These are phyloP conservation scores for Macroteleia sp. DNA, from an alignment of 2,888 invertebrate species.

Conservation along the genomic window DNA sequence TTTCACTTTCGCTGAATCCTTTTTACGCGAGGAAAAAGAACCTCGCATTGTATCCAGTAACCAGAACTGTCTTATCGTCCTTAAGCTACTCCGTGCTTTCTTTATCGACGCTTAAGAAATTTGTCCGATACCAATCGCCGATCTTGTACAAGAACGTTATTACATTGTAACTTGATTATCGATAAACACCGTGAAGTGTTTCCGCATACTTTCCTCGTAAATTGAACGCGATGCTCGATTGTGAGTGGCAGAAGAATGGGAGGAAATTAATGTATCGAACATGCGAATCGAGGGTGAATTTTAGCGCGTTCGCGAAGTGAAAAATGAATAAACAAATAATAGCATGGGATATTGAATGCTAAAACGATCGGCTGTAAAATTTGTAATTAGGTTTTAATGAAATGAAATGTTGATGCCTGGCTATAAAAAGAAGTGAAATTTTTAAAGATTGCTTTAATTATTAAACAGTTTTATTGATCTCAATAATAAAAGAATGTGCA, in stretches of 20 bases:
- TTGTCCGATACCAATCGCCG: slow-evolving; percentile 31
- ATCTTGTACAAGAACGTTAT: slow-evolving; percentile 23
- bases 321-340: neutral
- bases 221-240: neutral
- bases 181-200: slow-evolving; percentile 12
- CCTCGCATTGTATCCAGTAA: slow-evolving; percentile 42
- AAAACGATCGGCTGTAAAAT: neutral
- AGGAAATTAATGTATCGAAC: neutral
- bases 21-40: slow-evolving; percentile 26
- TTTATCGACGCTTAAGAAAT: slow-evolving; percentile 22
- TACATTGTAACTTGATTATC: slow-evolving; percentile 27
- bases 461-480: neutral
- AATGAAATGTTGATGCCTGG: neutral
- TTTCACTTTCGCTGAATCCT: slow-evolving; percentile 39
- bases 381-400: neutral
- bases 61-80: slow-evolving; percentile 32
- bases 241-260: neutral
- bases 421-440: no score
- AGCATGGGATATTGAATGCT: neutral
- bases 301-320: neutral
- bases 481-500: no score
- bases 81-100: slow-evolving; percentile 11
- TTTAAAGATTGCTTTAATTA: neutral
- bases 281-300: neutral
- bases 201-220: slow-evolving; percentile 23